Base-by-base conservation (phyloP, 2,888 invertebrate species). In the Drosophila neotestacea region DNA sequence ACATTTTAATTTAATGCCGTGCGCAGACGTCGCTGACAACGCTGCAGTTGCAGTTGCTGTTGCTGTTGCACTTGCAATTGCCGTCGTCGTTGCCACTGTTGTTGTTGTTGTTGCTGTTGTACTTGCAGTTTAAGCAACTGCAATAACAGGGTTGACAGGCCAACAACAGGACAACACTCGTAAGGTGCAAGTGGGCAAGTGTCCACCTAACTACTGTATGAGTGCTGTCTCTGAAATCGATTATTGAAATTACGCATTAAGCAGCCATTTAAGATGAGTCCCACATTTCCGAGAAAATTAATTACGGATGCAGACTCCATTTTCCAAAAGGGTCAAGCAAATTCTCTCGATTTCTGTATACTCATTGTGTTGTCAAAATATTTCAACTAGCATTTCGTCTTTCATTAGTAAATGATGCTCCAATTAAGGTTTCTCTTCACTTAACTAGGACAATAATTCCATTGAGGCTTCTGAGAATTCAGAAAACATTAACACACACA, bases 1-100 rank as follows among this genome's bases (percentile, higher is more conserved):
- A 84, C 84, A 89, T 89, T 84, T 84, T 89, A 84, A 84, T 84
- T 84, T 84, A 84, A 89, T 89, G 84, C 88, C 83, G 73, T 77
- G 85, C 82, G 58, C 83, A 89, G 89, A 60, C 64, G 46, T 69
- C 64, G 55, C 73, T 70, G 77, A 70, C 79, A 74, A 54, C 62
- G 44, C 62, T 36, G 58, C 38, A 46, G 58, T 47, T 27, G 46
- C 36, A 13, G n/a, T 32, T 41, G 11, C 16, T 28, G n/a, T 36
- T 30, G 10, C 55, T 46, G 51, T 10, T 39, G 36, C 27, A 46
- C 60, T 22, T 38, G 36, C 27, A n/a, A n/a, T 28, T 51, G 51
- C 38, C 36, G 28, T 16, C 16, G 16, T 16, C 16, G 16, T 16
- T 16, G 16, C 16, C 16, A 16, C 16, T 22, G 22, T n/a, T 39